Conservation (phyloP, 1,140 invertebrate genomes). For the Anastrepha ludens region DNA sequence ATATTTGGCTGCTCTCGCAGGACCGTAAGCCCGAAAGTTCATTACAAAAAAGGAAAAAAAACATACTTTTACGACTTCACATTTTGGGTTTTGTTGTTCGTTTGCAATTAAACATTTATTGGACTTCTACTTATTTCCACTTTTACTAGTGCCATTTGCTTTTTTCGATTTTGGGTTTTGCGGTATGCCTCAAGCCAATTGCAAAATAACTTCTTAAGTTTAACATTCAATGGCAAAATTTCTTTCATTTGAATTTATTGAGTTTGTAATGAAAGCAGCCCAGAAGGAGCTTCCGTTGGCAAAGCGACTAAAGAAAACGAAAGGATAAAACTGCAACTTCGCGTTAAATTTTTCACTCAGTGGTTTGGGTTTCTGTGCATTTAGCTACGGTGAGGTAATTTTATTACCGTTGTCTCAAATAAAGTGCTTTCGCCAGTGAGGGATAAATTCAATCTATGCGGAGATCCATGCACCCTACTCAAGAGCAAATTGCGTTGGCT, state of each 20-base stretch:
- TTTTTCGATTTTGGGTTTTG: neutral
- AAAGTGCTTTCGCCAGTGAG: too few species aligned
- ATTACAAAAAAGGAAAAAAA: neutral
- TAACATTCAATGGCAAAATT: neutral
- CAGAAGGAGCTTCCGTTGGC: neutral
- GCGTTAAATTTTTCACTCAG: too few species aligned
- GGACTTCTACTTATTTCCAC: neutral
- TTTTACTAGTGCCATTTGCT: neutral
- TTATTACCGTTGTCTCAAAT: too few species aligned
- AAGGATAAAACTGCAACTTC: too few species aligned
- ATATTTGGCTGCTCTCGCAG: neutral
- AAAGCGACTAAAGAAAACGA: too few species aligned
- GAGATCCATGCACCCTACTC: too few species aligned
- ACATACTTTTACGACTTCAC: conserved; percentile 35
- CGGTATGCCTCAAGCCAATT: conserved; percentile 10
- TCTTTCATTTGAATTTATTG: neutral
- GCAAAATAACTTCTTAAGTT: neutral
- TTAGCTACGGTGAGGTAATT: too few species aligned
- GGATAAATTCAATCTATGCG: too few species aligned
- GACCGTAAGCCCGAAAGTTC: conserved; percentile 10
- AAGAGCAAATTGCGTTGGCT: too few species aligned
- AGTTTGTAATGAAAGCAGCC: neutral
- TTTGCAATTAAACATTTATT: neutral
- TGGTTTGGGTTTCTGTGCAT: too few species aligned
- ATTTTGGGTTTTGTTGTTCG: neutral